These are phyloP conservation scores for Megamerina dolium DNA, from an alignment of 2,888 invertebrate genomes.

Conservation along the genomic window DNA sequence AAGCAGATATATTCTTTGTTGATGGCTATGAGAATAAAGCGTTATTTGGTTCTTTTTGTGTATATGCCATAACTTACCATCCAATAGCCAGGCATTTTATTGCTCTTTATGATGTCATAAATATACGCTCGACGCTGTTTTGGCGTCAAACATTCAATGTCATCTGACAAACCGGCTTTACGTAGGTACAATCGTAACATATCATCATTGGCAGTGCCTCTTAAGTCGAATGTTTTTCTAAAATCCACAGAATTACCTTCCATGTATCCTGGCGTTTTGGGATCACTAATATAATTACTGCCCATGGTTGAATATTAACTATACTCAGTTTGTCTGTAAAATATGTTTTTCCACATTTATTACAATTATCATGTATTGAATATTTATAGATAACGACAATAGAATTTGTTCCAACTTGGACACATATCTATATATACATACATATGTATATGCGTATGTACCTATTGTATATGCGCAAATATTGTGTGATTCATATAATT, in stretches of 20 bases:
- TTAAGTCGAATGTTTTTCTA: slow-evolving; percentile 38
- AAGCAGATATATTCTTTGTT: slow-evolving; percentile 27
- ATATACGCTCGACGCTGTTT: slow-evolving; percentile 37
- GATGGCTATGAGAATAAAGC: slow-evolving; percentile 19
- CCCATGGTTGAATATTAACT: no score
- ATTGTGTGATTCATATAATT: background rate
- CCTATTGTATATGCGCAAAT: no score
- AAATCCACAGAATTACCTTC: slow-evolving; percentile 35
- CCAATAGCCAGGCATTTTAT: slow-evolving; percentile 42
- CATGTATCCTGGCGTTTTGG: slow-evolving; percentile 36
- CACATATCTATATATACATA: no score
- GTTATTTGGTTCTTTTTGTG: no score
- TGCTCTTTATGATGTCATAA: slow-evolving; percentile 41
- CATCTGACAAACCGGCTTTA: slow-evolving; percentile 34
- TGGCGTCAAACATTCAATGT: slow-evolving; percentile 31
- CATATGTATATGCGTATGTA: no score
- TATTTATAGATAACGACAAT: background rate
- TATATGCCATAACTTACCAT: slow-evolving; percentile 36
- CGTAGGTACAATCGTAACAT: slow-evolving; percentile 38
- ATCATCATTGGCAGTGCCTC: slow-evolving; percentile 36
- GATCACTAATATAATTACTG: slow-evolving; percentile 32
- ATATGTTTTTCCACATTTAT: no score
- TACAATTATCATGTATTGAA: no score
- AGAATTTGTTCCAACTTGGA: background rate
- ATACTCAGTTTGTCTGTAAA: no score